Evolutionary conservation across 92 coral and sea anemone genomes (phyloP), one percentile per base, ranked within the genome.

Genomic region (Phenganax marumi): DNA sequence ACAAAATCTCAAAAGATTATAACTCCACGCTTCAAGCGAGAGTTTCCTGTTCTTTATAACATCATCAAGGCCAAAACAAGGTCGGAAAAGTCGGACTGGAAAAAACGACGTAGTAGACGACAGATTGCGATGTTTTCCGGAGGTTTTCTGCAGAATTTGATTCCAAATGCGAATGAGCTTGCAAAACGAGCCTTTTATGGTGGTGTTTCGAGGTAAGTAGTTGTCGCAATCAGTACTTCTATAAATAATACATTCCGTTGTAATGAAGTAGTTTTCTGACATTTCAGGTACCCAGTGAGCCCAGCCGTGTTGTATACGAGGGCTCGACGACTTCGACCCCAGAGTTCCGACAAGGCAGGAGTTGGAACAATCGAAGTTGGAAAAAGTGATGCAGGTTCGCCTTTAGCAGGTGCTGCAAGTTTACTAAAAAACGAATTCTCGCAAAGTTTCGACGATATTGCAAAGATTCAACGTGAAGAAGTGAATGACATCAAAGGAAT

Each of bases 381-480:
- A 8, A 50, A 68, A 18, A 26, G 17, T 9, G 43, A 49, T 22
- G 65, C 19, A 18, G 60, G 69, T 18, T 56, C 85, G n/a, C 68
- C 57, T 49, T 79, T 88, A 3, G 48, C 23, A 12, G n/a, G 12
- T 46, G 70, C 87, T 12, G 90, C 88, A 25, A 80, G 69, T 48
- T 50, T 78, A 26, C 23, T 78, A 12, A 78, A 78, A 46, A 78
- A 78, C 33, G 83, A 78, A 57, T 78, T 78, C 17, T 61, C 83
- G 19, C 83, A 78, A 19, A 78, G 10, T 50, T 78, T 78, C 47
- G 57, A 61, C 12, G 83, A 78, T 17, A 78, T 78, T 33, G 83
- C 83, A 6, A 78, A 78, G n/a, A 78, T 78, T 16, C 83, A 78
- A 78, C 72, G 83, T 47, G 73, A 78, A 19, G 83, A 78, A 78